A percentile compares a stretch with the other conserved stretches of the same genome.
phyloP scores from a whole-genome alignment of 2,888 invertebrate genomes.

The Octodonta nipae region DNA sequence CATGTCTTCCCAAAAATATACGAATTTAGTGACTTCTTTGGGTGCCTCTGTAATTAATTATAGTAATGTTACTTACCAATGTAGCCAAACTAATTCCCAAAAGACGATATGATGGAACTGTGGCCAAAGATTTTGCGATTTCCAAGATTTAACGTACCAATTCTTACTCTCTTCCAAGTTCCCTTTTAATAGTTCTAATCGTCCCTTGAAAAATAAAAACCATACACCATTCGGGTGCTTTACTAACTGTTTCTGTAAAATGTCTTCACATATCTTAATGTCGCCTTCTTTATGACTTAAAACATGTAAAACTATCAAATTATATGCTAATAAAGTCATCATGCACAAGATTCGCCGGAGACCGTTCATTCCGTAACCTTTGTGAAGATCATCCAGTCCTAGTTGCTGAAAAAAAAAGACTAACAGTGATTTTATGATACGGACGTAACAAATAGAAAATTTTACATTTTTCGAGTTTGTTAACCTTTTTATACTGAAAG shows the following conservation, averaged over 20 bases:
- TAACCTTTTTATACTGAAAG: too few relatives aligned
- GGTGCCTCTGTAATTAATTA: too few relatives aligned
- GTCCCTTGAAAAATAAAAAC: slow-evolving; percentile 82
- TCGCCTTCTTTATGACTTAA: slow-evolving; percentile 72
- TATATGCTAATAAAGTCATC: slow-evolving; percentile 72
- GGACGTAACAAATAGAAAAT: too few relatives aligned
- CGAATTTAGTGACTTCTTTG: too few relatives aligned
- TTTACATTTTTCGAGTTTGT: too few relatives aligned
- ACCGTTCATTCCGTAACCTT: slow-evolving; percentile 58
- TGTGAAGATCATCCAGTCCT: slow-evolving; percentile 60
- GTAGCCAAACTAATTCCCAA: slow-evolving; percentile 89
- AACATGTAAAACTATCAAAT: slow-evolving; percentile 71
- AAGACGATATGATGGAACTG: slow-evolving; percentile 87
- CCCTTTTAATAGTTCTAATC: slow-evolving; percentile 70
- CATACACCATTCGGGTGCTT: slow-evolving; percentile 73
- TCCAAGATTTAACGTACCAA: slow-evolving; percentile 70
- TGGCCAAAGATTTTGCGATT: slow-evolving; percentile 71
- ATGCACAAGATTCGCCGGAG: slow-evolving; percentile 77
- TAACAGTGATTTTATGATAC: too few relatives aligned
- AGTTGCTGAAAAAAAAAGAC: slow-evolving; percentile 34
- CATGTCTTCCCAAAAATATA: too few relatives aligned
- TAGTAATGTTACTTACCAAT: slow-evolving; percentile 45
- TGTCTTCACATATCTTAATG: slow-evolving; percentile 56
- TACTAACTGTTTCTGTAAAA: slow-evolving; percentile 63
- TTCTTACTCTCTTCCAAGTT: slow-evolving; percentile 54